Evolutionary conservation across 1,140 invertebrate genomes (phyloP), one percentile per base, ranked within the genome.

Genomic region (Drepana arcuata): DNA sequence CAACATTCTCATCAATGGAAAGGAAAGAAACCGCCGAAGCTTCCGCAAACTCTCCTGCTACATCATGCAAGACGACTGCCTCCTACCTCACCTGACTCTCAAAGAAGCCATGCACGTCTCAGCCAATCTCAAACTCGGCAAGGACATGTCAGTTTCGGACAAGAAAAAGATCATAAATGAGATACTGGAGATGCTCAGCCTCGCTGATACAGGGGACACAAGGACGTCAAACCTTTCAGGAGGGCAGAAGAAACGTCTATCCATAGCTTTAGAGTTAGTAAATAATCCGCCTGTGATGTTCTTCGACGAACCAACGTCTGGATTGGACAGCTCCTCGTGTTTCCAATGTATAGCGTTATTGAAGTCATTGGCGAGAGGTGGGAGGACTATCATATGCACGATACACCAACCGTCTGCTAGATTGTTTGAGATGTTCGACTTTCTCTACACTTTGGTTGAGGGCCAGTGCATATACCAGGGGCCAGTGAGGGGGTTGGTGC

Each of bases 261-360:
- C 95, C 1, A 96, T 98, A 51, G 96, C 91, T 34, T 72, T 93
- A 57, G 92, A 94, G 72, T 83, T 94, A 51, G 91, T 94, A 12
- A 93, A 93, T 67, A 93, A 98, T 84, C 97, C 97, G 7, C 95
- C 95, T 23, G 91, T 98, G 13, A 95, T 99, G 92, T 97, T 98
- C 79, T 97, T 98, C 66, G 96, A 99, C 65, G 96, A 99, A 69
- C 95, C 96, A 1, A 98, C 96, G n/a, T 97, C 93, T 60, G 95
- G 96, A 10, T 84, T 97, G 64, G 95, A 98, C 70, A 96, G 94
- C 66, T 94, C 93, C 11, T 93, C 94, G 6, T 95, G 94, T 84
- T 95, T 94, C 64, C 94, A 97, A 78, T 95, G 95, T 78, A 90
- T 97, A 49, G 91, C 88, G 47, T 72, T 95, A 48, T 82, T 95